Percentiles rank a stretch among this genome's conserved stretches.
phyloP scores from a whole-genome alignment of 1,140 invertebrate genomes.

The Drosophila asahinai region DNA sequence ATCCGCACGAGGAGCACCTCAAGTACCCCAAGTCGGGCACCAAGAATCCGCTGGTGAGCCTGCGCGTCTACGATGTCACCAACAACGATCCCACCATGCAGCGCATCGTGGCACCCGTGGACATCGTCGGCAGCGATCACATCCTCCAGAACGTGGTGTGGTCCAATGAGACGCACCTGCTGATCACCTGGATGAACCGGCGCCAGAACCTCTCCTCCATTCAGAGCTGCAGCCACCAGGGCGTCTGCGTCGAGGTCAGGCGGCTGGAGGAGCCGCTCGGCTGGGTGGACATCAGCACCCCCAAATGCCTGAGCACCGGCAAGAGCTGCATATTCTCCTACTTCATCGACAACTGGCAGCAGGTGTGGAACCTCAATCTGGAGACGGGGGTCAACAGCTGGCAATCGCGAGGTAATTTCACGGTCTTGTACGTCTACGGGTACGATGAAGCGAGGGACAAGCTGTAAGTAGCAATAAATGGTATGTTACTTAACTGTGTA shows the following conservation, averaged over 20 bases:
- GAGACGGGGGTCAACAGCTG: conserved; percentile 68
- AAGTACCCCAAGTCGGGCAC: conserved; percentile 95
- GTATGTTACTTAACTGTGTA: too few species aligned
- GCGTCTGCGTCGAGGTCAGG: conserved; percentile 66
- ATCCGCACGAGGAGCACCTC: conserved; percentile 93
- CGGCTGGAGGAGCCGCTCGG: conserved; percentile 70
- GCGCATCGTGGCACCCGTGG: conserved; percentile 84
- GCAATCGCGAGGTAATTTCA: conserved; percentile 66
- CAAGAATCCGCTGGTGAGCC: conserved; percentile 90
- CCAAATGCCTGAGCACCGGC: conserved; percentile 59
- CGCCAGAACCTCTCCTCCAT: conserved; percentile 90
- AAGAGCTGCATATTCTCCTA: conserved; percentile 68
- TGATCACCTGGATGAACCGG: conserved; percentile 94
- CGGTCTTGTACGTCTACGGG: conserved; percentile 64
- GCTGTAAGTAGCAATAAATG: conserved; percentile 57
- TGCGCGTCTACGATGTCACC: conserved; percentile 89
- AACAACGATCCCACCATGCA: conserved; percentile 64
- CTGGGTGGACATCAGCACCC: conserved; percentile 70
- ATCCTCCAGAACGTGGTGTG: conserved; percentile 90
- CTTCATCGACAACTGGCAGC: conserved; percentile 78
- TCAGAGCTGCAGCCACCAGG: conserved; percentile 60
- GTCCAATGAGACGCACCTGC: conserved; percentile 89
- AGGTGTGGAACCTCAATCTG: conserved; percentile 78
- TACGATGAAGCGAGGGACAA: conserved; percentile 75
- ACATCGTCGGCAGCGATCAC: conserved; percentile 86